phyloP scores from a whole-genome alignment of 2,113 vertebrate species.

The Sphyrna mokarran region DNA sequence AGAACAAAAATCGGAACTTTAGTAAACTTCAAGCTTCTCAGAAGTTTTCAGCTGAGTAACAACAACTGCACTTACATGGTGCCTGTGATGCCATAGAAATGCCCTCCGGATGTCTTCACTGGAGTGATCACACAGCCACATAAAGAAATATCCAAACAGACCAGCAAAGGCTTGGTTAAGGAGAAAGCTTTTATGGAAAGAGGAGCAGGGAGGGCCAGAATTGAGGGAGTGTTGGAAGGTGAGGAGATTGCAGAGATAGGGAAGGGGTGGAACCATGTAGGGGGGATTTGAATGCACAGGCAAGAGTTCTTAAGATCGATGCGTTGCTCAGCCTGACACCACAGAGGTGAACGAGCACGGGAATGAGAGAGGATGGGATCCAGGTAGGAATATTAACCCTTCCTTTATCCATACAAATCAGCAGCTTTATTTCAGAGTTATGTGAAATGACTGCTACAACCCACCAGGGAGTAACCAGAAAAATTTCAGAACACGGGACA shows the following conservation, averaged over 20 bases:
- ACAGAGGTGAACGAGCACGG: too few species aligned
- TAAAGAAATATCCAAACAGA: not conserved
- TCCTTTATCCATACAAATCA: not conserved
- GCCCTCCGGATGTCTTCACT: not conserved
- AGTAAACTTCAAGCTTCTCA: not conserved
- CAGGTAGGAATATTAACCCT: not conserved
- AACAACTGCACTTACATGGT: not conserved
- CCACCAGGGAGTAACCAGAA: not conserved
- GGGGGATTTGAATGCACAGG: too few species aligned
- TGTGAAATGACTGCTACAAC: not conserved
- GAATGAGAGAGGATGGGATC: not conserved
- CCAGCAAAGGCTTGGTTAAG: not conserved
- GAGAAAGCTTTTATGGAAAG: not conserved
- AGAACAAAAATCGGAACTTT: too few species aligned
- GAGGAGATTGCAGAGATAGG: not conserved
- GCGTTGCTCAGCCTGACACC: too few species aligned
- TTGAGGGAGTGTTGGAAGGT: not conserved
- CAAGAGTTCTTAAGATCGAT: too few species aligned
- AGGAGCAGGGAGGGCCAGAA: not conserved
- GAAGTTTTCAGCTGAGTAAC: not conserved
- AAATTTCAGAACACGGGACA: not conserved
- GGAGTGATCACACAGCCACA: not conserved
- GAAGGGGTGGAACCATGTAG: not conserved
- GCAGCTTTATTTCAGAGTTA: not conserved
- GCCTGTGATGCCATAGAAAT: not conserved